A percentile compares a stretch with the other conserved stretches of the same genome.
Evolutionary conservation across 2,888 invertebrate genomes (phyloP).

Genomic region (Ecliptopera silaceata): DNA sequence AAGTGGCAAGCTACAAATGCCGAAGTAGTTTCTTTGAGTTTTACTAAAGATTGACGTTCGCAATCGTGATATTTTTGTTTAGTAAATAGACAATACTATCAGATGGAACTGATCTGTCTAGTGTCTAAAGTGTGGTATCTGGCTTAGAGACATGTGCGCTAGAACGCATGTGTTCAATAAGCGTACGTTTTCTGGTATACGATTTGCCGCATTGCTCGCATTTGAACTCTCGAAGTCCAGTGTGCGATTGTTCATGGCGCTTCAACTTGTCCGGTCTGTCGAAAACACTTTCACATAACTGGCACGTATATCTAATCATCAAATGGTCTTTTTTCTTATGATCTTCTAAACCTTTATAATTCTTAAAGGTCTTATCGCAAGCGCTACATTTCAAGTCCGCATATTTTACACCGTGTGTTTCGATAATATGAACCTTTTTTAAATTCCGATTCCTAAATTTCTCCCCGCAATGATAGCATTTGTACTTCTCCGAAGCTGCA

Average conservation of each 20-base stretch:
- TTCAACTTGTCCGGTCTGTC: conserved; percentile 29
- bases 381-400: conserved; percentile 21
- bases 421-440: conserved; percentile 22
- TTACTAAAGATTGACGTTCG: too few species aligned
- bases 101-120: too few species aligned
- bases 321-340: conserved; percentile 26
- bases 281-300: conserved; percentile 56
- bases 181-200: conserved; percentile 19
- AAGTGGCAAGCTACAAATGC: too few species aligned
- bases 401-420: conserved; percentile 22
- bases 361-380: conserved; percentile 27
- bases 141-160: conserved; percentile 1
- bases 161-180: conserved; percentile 24
- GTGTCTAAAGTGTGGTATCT: too few species aligned
- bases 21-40: too few species aligned
- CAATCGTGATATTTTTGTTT: too few species aligned
- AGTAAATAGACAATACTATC: too few species aligned
- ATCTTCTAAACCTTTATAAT: conserved; percentile 11
- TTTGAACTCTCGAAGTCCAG: conserved; percentile 15
- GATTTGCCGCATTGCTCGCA: conserved; percentile 22
- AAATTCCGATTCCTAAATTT: conserved; percentile 47
- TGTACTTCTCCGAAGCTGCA: conserved; percentile 1
- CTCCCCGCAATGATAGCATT: conserved; percentile 45
- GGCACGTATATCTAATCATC: conserved; percentile 48
- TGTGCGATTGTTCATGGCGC: conserved; percentile 18